A percentile compares a stretch with the other conserved stretches of the same genome.
Evolutionary conservation across 2,888 invertebrate species (phyloP).

Genomic region (Yponomeuta sedellus): DNA sequence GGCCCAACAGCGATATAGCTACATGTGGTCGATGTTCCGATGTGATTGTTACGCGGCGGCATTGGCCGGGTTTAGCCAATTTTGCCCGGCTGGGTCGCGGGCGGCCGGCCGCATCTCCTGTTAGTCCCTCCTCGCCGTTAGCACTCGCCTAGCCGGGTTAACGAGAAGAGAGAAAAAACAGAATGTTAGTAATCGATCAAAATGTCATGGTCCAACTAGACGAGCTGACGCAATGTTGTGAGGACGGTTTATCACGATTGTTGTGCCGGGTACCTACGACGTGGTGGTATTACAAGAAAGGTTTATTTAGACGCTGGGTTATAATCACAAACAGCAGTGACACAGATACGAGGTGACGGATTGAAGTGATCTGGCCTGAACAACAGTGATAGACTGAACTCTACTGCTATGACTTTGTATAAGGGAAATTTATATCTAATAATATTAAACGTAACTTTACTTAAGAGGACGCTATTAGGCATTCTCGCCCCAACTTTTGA

Average conservation of each 20-base stretch:
- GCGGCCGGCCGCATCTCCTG: conserved; percentile 53
- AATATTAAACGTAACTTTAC: not conserved
- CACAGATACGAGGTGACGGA: not conserved
- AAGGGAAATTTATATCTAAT: conserved; percentile 41
- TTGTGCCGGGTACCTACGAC: not conserved
- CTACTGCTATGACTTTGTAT: conserved; percentile 57
- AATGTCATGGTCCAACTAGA: conserved; percentile 72
- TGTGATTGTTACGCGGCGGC: conserved; percentile 63
- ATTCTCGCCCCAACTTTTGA: conserved; percentile 67
- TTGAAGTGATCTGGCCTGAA: conserved; percentile 23
- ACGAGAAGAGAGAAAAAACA: conserved; percentile 83
- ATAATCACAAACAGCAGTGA: conserved; percentile 2
- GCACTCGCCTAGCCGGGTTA: conserved; percentile 88
- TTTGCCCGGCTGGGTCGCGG: conserved; percentile 14
- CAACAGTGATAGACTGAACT: conserved; percentile 64
- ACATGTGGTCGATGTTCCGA: conserved; percentile 74
- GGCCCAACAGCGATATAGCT: conserved; percentile 73
- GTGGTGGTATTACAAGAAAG: not conserved
- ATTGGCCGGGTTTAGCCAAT: conserved; percentile 7
- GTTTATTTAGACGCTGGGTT: not conserved
- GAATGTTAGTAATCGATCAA: conserved; percentile 80
- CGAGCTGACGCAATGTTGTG: conserved; percentile 32
- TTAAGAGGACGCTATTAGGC: conserved; percentile 72
- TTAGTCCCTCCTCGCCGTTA: conserved; percentile 79
- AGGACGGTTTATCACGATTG: conserved; percentile 15